Conservation (phyloP, 2,888 invertebrate genomes). For the Nineta flava region DNA sequence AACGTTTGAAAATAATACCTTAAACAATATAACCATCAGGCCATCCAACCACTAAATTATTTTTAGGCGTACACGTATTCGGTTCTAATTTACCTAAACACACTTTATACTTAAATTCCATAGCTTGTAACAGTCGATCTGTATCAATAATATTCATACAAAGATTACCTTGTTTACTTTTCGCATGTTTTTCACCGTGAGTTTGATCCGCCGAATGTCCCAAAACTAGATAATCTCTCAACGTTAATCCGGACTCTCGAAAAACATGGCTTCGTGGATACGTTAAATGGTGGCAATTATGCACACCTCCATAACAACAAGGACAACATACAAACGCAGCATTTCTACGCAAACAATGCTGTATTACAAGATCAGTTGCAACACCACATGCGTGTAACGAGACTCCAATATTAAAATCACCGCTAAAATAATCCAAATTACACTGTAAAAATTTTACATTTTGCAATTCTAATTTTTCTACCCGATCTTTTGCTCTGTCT, state of each 20-base stretch:
- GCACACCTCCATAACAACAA: constrained; percentile 85
- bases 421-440: constrained; percentile 77
- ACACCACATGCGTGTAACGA: constrained; percentile 90
- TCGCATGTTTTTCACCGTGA: constrained; percentile 51
- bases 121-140: constrained; percentile 62
- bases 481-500: constrained; percentile 52
- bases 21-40: constrained; percentile 14
- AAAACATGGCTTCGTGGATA: constrained; percentile 69
- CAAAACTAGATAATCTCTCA: constrained; percentile 58
- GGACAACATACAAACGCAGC: constrained; percentile 84
- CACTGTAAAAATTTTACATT: constrained; percentile 75
- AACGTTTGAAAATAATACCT: too few species aligned
- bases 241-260: constrained; percentile 24
- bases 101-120: constrained; percentile 60
- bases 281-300: constrained; percentile 58
- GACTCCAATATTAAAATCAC: constrained; percentile 70
- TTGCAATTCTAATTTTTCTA: constrained; percentile 43
- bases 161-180: constrained; percentile 57
- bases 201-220: constrained; percentile 90
- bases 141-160: constrained; percentile 85
- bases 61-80: constrained; percentile 77
- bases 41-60: constrained; percentile 65
- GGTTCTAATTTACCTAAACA: constrained; percentile 63
- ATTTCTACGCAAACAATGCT: constrained; percentile 56
- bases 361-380: constrained; percentile 82